phyloP scores from a whole-genome alignment of 2,888 invertebrate species.

The Laspeyria flexula region DNA sequence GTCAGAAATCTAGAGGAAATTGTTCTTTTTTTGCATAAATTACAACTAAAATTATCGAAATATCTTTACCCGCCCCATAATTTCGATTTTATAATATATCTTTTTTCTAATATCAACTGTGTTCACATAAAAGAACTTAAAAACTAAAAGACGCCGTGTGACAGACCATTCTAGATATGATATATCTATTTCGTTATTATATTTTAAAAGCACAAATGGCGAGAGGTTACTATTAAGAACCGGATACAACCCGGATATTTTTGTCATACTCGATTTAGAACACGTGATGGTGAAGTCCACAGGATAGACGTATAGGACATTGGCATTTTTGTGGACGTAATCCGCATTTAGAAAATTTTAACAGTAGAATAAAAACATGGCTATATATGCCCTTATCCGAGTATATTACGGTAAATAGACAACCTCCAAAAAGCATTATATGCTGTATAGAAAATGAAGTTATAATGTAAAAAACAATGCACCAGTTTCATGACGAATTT shows the following conservation, averaged over 20 bases:
- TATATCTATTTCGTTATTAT: slow-evolving; percentile 49
- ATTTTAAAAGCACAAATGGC: slow-evolving; percentile 80
- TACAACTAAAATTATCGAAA: slow-evolving; percentile 3
- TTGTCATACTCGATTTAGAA: neutral
- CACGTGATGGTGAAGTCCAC: too few relatives aligned
- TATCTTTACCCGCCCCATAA: slow-evolving; percentile 8
- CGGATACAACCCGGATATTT: slow-evolving; percentile 4
- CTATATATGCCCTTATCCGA: neutral
- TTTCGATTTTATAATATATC: slow-evolving; percentile 6
- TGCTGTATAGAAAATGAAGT: slow-evolving; percentile 60
- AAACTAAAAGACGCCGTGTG: slow-evolving; percentile 3
- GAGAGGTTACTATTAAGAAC: slow-evolving; percentile 40
- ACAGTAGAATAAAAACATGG: too few relatives aligned
- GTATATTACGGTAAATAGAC: slow-evolving; percentile 22
- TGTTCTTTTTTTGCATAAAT: neutral
- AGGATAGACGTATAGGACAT: too few relatives aligned
- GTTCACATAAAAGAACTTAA: neutral
- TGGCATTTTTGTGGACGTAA: too few relatives aligned
- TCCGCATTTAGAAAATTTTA: too few relatives aligned
- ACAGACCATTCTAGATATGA: slow-evolving; percentile 41
- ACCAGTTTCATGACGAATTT: slow-evolving; percentile 48
- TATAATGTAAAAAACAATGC: slow-evolving; percentile 51
- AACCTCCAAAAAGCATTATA: slow-evolving; percentile 71
- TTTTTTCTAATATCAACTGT: slow-evolving; percentile 11
- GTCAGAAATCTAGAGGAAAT: slow-evolving; percentile 9